Evolutionary conservation across 2,888 invertebrate species (phyloP).

Genomic region (Agriopis marginaria): DNA sequence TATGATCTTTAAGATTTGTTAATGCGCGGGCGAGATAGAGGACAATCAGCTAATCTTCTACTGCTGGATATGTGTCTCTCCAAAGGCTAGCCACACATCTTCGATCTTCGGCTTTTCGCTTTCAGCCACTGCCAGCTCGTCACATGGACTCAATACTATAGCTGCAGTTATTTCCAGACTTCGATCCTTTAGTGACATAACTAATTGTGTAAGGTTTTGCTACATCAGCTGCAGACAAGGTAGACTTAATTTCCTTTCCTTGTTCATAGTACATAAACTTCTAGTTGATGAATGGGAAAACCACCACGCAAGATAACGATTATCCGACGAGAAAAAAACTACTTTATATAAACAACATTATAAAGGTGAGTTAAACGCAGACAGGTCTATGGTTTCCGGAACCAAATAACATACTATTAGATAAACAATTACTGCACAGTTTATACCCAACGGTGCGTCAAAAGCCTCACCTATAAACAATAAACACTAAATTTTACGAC

Average conservation of each 20-base stretch:
- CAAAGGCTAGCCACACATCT: no score
- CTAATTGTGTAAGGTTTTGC: no score
- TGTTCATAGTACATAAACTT: background rate
- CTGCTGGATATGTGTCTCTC: no score
- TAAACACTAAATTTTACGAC: conserved; percentile 51
- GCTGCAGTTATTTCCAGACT: no score
- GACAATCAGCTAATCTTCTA: no score
- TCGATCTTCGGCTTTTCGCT: no score
- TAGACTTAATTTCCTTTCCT: background rate
- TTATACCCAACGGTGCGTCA: conserved; percentile 35
- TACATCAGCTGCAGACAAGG: no score
- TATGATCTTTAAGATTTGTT: no score
- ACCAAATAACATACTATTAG: conserved; percentile 11
- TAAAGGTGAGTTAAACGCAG: background rate
- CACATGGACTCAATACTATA: no score
- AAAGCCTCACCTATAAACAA: conserved; percentile 48
- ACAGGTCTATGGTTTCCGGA: background rate
- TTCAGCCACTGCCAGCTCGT: no score
- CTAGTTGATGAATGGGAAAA: conserved; percentile 10
- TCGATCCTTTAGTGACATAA: no score
- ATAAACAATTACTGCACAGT: conserved; percentile 26
- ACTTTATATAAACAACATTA: background rate
- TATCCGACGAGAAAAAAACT: background rate
- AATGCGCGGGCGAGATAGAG: no score
- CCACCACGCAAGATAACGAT: conserved; percentile 15